phyloP scores from a whole-genome alignment of 2,113 vertebrate species.

The Hypanus sabinus region DNA sequence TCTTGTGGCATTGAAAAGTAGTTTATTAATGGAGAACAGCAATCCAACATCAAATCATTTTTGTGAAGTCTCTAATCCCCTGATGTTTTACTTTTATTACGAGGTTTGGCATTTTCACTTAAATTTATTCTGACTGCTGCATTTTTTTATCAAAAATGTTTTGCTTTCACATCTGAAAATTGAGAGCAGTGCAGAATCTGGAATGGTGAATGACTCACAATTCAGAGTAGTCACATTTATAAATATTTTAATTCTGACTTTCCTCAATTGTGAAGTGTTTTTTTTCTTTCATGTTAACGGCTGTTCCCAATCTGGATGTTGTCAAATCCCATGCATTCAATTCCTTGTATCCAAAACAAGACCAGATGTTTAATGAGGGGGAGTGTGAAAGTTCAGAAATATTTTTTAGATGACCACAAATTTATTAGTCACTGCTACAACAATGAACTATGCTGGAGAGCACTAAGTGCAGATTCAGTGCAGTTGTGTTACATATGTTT shows the following conservation, averaged over 20 bases:
- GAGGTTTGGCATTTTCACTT: background rate
- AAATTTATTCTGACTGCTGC: background rate
- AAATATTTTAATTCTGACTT: conserved; percentile 13
- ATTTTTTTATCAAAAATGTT: background rate
- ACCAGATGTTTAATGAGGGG: background rate
- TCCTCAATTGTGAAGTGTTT: background rate
- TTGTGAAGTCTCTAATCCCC: background rate
- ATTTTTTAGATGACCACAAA: background rate
- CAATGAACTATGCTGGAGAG: background rate
- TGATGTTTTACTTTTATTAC: conserved; percentile 1
- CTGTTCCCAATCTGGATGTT: background rate
- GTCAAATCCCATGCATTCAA: background rate
- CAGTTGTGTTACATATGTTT: background rate
- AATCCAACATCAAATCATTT: background rate
- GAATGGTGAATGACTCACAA: background rate
- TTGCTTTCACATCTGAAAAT: background rate
- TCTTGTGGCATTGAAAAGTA: background rate
- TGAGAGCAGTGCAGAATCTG: background rate
- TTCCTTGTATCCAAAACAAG: background rate
- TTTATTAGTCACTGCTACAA: background rate
- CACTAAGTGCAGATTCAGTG: background rate
- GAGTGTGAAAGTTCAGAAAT: background rate
- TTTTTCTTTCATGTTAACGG: background rate
- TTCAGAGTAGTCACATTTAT: background rate
- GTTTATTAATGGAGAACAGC: background rate